Base-by-base conservation (phyloP, 1,140 invertebrate genomes). In the Glomeris maerens region DNA sequence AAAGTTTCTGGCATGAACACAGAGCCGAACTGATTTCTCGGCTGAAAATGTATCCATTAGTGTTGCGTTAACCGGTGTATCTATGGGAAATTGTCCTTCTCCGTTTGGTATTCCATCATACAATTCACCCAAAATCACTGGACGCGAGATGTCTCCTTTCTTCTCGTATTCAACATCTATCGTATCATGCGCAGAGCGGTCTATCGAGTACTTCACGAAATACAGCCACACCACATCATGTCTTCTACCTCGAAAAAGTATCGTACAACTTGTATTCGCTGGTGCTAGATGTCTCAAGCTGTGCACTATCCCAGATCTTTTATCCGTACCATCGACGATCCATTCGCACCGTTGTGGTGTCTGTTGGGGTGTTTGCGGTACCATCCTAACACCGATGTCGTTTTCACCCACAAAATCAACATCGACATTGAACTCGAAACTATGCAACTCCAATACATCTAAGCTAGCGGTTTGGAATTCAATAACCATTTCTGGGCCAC, bases 211-310 rank as follows among this genome's bases (percentile, higher is more conserved):
- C 45, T 81, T 84, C 42, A 83, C 74, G 62, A 89, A 90, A 62
- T 84, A 88, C 31, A 90, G 71, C 86, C 87, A 91, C 20, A 91
- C 78, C 25, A 81, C 71, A 60, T 90, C 84, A 44, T 77, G 78
- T 22, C 77, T 73, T 45, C 76, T 74, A 17, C 85, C 86, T 56
- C 78, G 75, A 60, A 91, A 84, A 52, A 78, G 80, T 75, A 86
- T 90, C 17, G 78, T 81, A 67, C 86, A 91, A 10, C 82, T 88
- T 28, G 84, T 85, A 56, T 83, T 83, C 2, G 83, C 82, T 38
- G 85, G 80, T 45, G 90, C 67, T 20, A 84, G 84, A 66, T 90
- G 86, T 42, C 81, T 71, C 1, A 85, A 84, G 53, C 81, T 84
- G 27, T 81, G 72, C 25, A 91, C 66, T 45, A 72, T 66, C 1